Evolutionary conservation across 1,140 invertebrate genomes (phyloP).

Genomic region (Aphelenchoides avenae): DNA sequence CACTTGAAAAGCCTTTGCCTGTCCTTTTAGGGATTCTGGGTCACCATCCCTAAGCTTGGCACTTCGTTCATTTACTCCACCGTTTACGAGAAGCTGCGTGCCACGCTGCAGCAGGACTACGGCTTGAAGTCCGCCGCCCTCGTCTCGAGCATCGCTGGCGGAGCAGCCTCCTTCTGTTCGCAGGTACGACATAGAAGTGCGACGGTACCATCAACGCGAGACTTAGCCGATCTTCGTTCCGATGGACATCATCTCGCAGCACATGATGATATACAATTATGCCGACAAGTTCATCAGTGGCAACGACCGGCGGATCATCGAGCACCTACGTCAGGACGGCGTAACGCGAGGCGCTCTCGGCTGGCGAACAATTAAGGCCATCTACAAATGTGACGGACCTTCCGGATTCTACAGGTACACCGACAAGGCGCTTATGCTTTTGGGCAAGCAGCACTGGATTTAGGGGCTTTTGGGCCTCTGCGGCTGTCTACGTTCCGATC

Average conservation of each 20-base stretch:
- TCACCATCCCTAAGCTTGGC: constrained; percentile 49
- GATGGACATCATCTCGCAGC: constrained; percentile 10
- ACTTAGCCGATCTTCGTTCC: constrained; percentile 15
- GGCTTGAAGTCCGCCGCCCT: constrained; percentile 32
- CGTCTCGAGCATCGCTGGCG: constrained; percentile 65
- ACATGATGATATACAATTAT: constrained; percentile 22
- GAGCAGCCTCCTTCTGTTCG: constrained; percentile 80
- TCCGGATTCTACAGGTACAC: constrained; percentile 16
- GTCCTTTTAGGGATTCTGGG: constrained; percentile 51
- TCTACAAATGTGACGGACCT: constrained; percentile 11
- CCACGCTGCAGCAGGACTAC: constrained; percentile 66
- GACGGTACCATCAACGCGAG: too few species aligned
- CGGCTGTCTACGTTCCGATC: constrained; percentile 6
- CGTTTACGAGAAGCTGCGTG: constrained; percentile 83
- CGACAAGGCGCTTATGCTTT: too few species aligned
- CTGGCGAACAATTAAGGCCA: constrained; percentile 3
- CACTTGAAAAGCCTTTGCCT: too few species aligned
- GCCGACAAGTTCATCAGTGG: constrained; percentile 3
- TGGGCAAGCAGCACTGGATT: too few species aligned
- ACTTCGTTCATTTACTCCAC: constrained; percentile 73
- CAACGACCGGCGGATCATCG: not conserved
- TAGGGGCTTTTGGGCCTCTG: constrained; percentile 15
- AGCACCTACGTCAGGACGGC: not conserved
- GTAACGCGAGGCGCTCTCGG: constrained; percentile 1
- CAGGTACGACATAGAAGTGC: too few species aligned